phyloP scores from a whole-genome alignment of 2,888 invertebrate genomes.

The Arctia plantaginis region DNA sequence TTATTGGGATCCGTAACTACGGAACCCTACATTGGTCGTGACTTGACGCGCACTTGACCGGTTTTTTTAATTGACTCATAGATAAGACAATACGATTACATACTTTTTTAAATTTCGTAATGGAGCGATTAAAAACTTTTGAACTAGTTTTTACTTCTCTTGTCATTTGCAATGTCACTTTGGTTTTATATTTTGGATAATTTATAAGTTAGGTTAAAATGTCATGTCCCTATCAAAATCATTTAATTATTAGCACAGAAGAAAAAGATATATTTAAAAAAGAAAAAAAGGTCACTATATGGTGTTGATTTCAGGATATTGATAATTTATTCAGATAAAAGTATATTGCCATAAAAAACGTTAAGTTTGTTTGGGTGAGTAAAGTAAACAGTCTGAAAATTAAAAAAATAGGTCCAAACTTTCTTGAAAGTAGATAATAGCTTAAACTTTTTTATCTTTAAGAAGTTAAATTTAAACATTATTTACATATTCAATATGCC shows the following conservation, averaged over 20 bases:
- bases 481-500: not conserved
- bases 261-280: slow-evolving; percentile 64
- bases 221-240: slow-evolving; percentile 84
- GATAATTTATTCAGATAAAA: not conserved
- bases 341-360: slow-evolving; percentile 4
- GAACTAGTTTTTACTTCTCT: not conserved
- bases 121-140: slow-evolving; percentile 5
- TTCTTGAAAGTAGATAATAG: not conserved
- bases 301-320: slow-evolving; percentile 16
- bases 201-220: slow-evolving; percentile 71
- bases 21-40: too few species aligned
- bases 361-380: slow-evolving; percentile 36
- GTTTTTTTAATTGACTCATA: not conserved
- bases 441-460: not conserved
- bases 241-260: slow-evolving; percentile 67
- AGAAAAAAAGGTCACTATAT: slow-evolving; percentile 47
- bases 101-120: not conserved
- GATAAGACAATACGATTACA: not conserved
- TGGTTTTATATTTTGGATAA: slow-evolving; percentile 36
- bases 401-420: not conserved
- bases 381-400: slow-evolving; percentile 56
- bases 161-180: slow-evolving; percentile 30
- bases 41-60: too few species aligned
- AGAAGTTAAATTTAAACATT: not conserved
- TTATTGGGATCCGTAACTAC: too few species aligned